phyloP scores from a whole-genome alignment of 2,113 vertebrate species.

The Trogon surrucura region DNA sequence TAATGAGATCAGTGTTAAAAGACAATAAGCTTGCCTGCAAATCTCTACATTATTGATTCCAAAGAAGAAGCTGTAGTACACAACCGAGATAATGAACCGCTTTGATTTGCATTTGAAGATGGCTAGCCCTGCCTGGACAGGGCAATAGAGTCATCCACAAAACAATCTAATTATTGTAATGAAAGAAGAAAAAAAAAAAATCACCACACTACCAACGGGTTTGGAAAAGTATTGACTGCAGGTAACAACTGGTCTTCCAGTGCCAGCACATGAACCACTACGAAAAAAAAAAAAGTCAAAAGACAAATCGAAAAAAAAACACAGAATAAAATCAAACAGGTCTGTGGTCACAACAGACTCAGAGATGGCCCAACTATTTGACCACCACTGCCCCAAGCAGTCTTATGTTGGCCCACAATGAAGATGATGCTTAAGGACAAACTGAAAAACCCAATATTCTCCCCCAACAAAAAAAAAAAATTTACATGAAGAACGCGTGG shows the following conservation, averaged over 20 bases:
- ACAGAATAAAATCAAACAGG: background rate
- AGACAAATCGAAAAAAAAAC: fast-evolving
- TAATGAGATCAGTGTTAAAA: background rate
- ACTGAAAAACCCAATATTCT: background rate
- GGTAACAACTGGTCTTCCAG: background rate
- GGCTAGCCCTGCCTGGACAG: background rate
- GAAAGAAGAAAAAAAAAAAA: too few relatives aligned
- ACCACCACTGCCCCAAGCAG: background rate
- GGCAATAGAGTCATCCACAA: fast-evolving
- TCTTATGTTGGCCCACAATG: fast-evolving
- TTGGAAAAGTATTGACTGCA: background rate
- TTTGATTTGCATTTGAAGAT: background rate
- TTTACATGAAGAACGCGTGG: fast-evolving
- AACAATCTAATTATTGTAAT: background rate
- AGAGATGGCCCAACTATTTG: fast-evolving
- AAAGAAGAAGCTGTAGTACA: background rate
- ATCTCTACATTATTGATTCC: background rate
- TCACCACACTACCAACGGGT: background rate
- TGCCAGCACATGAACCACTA: background rate
- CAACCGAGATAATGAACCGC: background rate
- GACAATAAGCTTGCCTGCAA: background rate
- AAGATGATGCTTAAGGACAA: background rate
- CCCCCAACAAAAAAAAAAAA: background rate
- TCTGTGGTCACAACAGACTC: background rate
- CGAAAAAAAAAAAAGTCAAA: background rate